A percentile compares a stretch with the other conserved stretches of the same genome.
Evolutionary conservation across 1,140 invertebrate genomes (phyloP).

Genomic region (Tetramorium simillimum): DNA sequence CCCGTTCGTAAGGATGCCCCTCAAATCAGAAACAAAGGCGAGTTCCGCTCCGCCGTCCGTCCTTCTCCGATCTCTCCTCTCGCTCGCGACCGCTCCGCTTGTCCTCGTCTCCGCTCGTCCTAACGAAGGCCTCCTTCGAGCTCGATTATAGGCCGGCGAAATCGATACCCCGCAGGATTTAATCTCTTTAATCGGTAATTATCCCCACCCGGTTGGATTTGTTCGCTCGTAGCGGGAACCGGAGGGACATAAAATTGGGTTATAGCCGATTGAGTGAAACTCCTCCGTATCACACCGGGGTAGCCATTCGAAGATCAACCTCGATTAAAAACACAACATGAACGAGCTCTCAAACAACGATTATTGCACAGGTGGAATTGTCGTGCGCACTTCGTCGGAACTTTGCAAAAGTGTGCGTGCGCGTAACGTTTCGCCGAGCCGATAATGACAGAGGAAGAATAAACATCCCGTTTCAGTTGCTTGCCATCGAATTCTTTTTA

Average conservation of each 20-base stretch:
- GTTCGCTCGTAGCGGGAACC: constrained; percentile 52
- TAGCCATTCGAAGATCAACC: constrained; percentile 54
- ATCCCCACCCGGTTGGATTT: constrained; percentile 67
- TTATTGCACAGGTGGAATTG: neutral
- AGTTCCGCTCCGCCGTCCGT: constrained; percentile 57
- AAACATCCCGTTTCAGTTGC: neutral
- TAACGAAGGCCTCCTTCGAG: constrained; percentile 60
- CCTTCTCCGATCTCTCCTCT: constrained; percentile 26
- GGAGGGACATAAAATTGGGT: constrained; percentile 76
- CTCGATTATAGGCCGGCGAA: constrained; percentile 74
- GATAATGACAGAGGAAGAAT: neutral
- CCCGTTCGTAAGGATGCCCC: constrained; percentile 80
- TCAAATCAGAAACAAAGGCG: constrained; percentile 80
- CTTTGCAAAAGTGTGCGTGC: neutral
- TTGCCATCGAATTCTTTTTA: neutral
- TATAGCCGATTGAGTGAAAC: constrained; percentile 67
- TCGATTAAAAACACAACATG: constrained; percentile 58
- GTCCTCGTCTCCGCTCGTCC: constrained; percentile 41
- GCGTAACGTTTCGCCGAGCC: neutral
- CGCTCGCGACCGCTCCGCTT: neutral
- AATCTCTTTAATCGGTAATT: constrained; percentile 80
- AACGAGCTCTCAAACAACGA: constrained; percentile 29
- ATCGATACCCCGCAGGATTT: constrained; percentile 78
- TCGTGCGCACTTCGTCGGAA: neutral
- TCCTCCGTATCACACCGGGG: neutral